Evolutionary conservation across 2,888 invertebrate genomes (phyloP).

Genomic region (Cistogaster globosa): DNA sequence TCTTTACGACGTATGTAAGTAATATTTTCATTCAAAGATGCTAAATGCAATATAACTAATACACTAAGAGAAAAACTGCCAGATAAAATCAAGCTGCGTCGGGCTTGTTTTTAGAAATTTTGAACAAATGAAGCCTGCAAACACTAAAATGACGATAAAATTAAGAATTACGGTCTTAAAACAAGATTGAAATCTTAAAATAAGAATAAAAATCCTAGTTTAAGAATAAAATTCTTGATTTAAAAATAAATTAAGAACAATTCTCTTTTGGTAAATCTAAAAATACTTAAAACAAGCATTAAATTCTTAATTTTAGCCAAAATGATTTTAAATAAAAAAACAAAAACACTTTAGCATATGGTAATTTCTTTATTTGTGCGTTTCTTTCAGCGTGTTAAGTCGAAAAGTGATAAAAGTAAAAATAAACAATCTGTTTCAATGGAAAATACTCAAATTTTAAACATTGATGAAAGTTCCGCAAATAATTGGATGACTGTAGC

Average conservation of each 20-base stretch:
- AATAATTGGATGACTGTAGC: slow-evolving; percentile 28
- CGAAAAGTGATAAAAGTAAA: slow-evolving; percentile 12
- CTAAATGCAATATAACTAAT: too few relatives aligned
- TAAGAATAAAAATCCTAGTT: too few relatives aligned
- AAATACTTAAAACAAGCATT: slow-evolving; percentile 15
- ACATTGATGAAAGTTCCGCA: slow-evolving; percentile 31
- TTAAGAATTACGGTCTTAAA: slow-evolving; percentile 23
- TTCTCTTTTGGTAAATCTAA: too few relatives aligned
- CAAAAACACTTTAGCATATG: background rate
- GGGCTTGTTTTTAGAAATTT: slow-evolving; percentile 7
- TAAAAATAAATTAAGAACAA: too few relatives aligned
- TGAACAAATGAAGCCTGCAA: slow-evolving; percentile 7
- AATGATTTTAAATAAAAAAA: slow-evolving; percentile 8
- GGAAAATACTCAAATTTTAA: slow-evolving; percentile 13
- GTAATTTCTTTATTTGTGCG: slow-evolving; percentile 9
- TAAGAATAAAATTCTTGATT: too few relatives aligned
- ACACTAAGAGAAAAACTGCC: slow-evolving; percentile 35
- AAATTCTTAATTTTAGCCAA: too few relatives aligned
- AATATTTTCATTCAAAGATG: too few relatives aligned
- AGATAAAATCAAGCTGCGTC: slow-evolving; percentile 40
- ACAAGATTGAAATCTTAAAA: too few relatives aligned
- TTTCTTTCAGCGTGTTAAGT: slow-evolving; percentile 12
- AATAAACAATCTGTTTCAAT: background rate
- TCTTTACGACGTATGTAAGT: too few relatives aligned
- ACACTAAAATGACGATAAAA: background rate